These are phyloP conservation scores for Pica pica DNA, from an alignment of 2,113 vertebrate species.

Conservation along the genomic window DNA sequence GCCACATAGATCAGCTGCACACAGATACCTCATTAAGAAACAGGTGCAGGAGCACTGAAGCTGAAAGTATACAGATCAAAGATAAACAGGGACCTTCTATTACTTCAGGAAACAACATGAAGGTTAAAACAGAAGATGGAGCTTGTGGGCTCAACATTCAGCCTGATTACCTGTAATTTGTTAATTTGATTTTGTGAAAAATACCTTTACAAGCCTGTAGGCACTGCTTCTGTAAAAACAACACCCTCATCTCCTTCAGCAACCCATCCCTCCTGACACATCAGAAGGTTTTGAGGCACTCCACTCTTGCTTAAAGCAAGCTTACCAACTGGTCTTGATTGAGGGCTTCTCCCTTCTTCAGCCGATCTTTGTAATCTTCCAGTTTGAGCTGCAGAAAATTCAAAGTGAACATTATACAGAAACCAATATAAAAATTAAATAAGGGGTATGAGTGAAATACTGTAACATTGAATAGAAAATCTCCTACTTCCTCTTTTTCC, in stretches of 20 bases:
- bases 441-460: background rate
- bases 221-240: background rate
- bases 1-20: background rate
- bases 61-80: background rate
- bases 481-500: background rate
- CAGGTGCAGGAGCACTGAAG: background rate
- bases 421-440: background rate
- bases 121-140: background rate
- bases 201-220: background rate
- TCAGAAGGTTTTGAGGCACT: background rate
- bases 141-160: background rate
- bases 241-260: background rate
- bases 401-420: background rate
- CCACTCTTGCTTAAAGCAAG: background rate
- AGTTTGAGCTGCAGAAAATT: constrained; percentile 78
- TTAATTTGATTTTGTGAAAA: background rate
- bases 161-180: background rate
- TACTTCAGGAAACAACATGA: background rate
- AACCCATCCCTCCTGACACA: background rate
- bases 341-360: constrained; percentile 75
- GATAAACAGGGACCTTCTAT: background rate
- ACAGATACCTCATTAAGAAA: background rate
- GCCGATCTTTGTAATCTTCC: constrained; percentile 81
- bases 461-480: background rate
- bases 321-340: constrained; percentile 86